phyloP scores from a whole-genome alignment of 1,140 invertebrate genomes.

The Drosophila nasuta region DNA sequence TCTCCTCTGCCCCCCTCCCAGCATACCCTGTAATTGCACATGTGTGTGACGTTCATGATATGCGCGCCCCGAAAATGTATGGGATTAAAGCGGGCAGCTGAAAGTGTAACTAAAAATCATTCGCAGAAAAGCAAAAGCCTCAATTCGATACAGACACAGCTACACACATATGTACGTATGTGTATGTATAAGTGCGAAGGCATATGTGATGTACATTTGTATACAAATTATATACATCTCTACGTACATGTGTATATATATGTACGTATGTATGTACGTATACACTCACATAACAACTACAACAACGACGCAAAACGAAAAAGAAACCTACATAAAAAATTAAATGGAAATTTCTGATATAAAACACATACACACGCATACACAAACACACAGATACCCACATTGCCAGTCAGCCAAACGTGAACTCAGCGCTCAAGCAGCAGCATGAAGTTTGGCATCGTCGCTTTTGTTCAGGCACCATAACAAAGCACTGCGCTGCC shows the following conservation, averaged over 20 bases:
- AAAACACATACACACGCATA: constrained; percentile 51
- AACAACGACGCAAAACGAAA: constrained; percentile 65
- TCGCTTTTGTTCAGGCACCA: constrained; percentile 46
- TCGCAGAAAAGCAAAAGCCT: constrained; percentile 47
- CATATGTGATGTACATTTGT: constrained; percentile 2
- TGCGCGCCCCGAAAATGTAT: constrained; percentile 28
- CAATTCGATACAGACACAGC: constrained; percentile 15
- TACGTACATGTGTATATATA: constrained; percentile 21
- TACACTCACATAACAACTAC: constrained; percentile 38
- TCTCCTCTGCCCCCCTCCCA: not conserved
- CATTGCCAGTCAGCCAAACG: constrained; percentile 42
- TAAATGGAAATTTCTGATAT: constrained; percentile 83
- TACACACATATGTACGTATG: not conserved
- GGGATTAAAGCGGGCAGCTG: constrained; percentile 53
- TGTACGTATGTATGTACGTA: constrained; percentile 1
- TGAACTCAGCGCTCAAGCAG: constrained; percentile 42
- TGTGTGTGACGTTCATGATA: constrained; percentile 65
- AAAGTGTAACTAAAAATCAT: constrained; percentile 74
- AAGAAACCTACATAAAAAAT: constrained; percentile 81
- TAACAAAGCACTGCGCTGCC: constrained; percentile 52
- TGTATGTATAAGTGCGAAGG: constrained; percentile 1
- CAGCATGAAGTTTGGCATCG: constrained; percentile 70
- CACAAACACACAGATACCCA: constrained; percentile 16
- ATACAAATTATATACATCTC: not conserved
- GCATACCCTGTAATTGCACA: constrained; percentile 29